Evolutionary conservation across 2,888 invertebrate genomes (phyloP), one percentile per base, ranked within the genome.

Genomic region (Nomada ruficornis): DNA sequence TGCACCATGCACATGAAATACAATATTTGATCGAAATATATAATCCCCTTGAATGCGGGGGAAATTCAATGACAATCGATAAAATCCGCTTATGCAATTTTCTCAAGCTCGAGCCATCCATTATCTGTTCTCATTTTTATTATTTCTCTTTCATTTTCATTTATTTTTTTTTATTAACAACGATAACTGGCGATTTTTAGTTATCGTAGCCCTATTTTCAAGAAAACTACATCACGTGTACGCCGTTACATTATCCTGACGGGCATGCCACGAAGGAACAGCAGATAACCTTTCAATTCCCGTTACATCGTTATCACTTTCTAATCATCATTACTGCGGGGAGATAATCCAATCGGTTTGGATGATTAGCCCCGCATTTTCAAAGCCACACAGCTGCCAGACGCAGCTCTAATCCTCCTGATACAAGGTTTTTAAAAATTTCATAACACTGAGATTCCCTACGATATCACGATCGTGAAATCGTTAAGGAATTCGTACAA

Each of bases 161-260:
- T 36, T 36, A 29, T 2, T 23, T 0, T 23, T 11, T 15, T 11
- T 13, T 4, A 54, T 57, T 20, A 13, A 11, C 15, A 26, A 64
- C 26, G 50, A 15, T 18, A 26, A 10, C 15, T 15, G 15, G 9
- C 50, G 11, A 23, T 63, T 47, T 23, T 13, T 15, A 18, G 2
- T 11, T n/a, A 20, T 54, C 68, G 55, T 74, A 63, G 73, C 75
- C 71, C 80, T 83, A 65, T 73, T 73, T 20, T 36, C 52, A 18
- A 29, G 20, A 50, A 60, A 54, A 57, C 68, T 5, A 50, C 64
- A 71, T 72, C 71, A 76, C 47, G 26, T 59, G 68, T 80, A 82
- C 62, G 57, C 69, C 55, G 52, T 81, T 77, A 81, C 69, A 55
- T 77, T 76, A 63, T 72, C 77, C 29, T 54, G 70, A 77, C 50